Evolutionary conservation across 2,113 vertebrate genomes (phyloP).

Genomic region (Periophthalmus modestus): DNA sequence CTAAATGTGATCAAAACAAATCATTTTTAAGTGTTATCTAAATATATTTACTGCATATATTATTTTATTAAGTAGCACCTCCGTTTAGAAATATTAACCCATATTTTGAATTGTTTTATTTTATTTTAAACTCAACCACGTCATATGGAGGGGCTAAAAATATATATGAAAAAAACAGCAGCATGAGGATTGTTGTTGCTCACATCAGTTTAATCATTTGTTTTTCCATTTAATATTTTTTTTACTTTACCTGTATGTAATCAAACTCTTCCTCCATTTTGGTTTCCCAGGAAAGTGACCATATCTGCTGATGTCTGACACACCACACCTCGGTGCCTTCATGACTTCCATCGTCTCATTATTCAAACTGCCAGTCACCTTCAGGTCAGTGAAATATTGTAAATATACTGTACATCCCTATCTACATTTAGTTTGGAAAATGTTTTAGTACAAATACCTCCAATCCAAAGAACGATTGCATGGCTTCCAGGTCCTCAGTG

Average conservation of each 20-base stretch:
- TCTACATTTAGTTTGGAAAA: neutral
- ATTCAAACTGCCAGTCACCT: slow-evolving; percentile 72
- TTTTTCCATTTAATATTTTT: neutral
- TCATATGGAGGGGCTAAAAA: no score
- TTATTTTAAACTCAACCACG: no score
- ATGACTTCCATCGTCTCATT: slow-evolving; percentile 67
- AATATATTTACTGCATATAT: neutral
- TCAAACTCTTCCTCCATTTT: slow-evolving; percentile 74
- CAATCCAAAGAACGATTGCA: slow-evolving; percentile 77
- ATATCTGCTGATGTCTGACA: slow-evolving; percentile 73
- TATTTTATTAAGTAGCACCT: no score
- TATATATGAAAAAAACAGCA: neutral
- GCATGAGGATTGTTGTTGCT: neutral
- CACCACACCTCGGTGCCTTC: slow-evolving; percentile 72
- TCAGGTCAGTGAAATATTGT: neutral
- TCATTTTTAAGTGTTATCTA: no score
- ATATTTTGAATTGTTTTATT: no score
- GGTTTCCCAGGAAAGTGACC: slow-evolving; percentile 71
- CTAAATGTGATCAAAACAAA: no score
- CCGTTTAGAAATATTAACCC: no score
- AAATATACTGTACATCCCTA: neutral
- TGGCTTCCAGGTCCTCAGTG: slow-evolving; percentile 63
- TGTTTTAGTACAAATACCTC: slow-evolving; percentile 29
- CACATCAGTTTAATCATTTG: neutral
- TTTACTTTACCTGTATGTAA: slow-evolving; percentile 75